phyloP scores from a whole-genome alignment of 2,797 vertebrate genomes.

The Distichodus sexfasciatus region DNA sequence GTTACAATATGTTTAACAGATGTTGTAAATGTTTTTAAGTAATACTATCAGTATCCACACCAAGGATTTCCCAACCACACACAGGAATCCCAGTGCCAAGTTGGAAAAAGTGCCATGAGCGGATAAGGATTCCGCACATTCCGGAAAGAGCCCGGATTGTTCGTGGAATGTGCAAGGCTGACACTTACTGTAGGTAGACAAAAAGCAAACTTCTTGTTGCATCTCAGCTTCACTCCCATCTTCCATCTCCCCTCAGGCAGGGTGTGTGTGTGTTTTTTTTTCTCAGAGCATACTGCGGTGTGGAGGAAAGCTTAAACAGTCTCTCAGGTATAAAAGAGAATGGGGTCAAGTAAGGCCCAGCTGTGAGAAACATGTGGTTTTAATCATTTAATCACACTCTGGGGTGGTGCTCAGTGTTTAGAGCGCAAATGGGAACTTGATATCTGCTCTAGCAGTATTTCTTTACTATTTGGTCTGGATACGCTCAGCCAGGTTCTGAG shows the following conservation, averaged over 20 bases:
- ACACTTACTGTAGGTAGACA: conserved; percentile 43
- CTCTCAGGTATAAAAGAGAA: conserved; percentile 48
- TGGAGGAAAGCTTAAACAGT: conserved; percentile 31
- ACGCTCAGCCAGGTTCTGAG: not conserved
- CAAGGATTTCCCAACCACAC: conserved; percentile 4
- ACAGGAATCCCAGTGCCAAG: conserved; percentile 20
- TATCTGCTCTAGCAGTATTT: conserved; percentile 44
- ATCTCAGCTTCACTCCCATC: conserved; percentile 20
- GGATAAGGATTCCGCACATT: conserved; percentile 72
- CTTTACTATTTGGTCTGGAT: conserved; percentile 50
- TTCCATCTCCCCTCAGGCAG: conserved; percentile 14
- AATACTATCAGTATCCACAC: conserved; percentile 3
- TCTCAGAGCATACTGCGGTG: conserved; percentile 1
- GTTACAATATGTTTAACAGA: not conserved
- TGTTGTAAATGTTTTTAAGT: conserved; percentile 9
- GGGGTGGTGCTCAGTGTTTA: conserved; percentile 47
- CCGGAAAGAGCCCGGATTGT: conserved; percentile 48
- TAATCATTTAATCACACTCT: conserved; percentile 57
- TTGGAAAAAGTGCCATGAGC: not conserved
- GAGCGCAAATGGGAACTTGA: conserved; percentile 55
- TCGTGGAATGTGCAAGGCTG: conserved; percentile 61
- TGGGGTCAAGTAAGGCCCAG: conserved; percentile 45
- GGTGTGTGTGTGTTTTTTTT: conserved; percentile 29
- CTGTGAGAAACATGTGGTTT: conserved; percentile 65
- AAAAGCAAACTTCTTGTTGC: conserved; percentile 57